Evolutionary conservation across 1,140 invertebrate genomes (phyloP).

Genomic region (Calycopis cecrops): DNA sequence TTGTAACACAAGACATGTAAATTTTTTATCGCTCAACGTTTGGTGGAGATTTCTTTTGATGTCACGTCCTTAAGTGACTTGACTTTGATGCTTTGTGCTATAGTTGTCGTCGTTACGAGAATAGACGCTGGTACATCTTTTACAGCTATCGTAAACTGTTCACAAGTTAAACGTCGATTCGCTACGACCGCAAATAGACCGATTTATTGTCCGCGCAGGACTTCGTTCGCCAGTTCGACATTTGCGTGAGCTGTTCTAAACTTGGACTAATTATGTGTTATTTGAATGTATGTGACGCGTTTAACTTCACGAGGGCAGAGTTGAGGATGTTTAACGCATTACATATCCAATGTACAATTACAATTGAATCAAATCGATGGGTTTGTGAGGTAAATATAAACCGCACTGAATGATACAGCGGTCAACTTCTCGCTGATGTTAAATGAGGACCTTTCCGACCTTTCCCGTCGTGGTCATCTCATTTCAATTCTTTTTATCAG

Average conservation of each 20-base stretch:
- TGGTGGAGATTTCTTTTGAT: not conserved
- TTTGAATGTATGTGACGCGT: not conserved
- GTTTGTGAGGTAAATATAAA: no score
- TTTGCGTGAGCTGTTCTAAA: not conserved
- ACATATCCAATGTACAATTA: no score
- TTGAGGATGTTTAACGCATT: no score
- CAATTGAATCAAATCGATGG: no score
- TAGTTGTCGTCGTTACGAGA: not conserved
- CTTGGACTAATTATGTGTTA: constrained; percentile 4
- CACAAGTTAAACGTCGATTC: constrained; percentile 9
- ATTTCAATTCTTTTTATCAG: no score
- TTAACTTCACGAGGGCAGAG: no score
- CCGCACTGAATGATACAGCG: no score
- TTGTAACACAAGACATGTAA: not conserved
- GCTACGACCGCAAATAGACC: constrained; percentile 8
- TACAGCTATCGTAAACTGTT: not conserved
- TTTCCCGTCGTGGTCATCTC: no score
- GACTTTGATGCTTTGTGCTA: constrained; percentile 2
- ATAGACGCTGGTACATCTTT: not conserved
- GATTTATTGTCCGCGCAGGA: not conserved
- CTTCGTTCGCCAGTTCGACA: not conserved
- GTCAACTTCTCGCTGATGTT: no score
- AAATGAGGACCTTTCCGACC: no score
- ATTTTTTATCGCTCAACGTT: no score
- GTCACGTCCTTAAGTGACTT: not conserved